These are phyloP conservation scores for Hyperoodon ampullatus DNA, from an alignment of 2,113 vertebrate species.

Conservation along the genomic window DNA sequence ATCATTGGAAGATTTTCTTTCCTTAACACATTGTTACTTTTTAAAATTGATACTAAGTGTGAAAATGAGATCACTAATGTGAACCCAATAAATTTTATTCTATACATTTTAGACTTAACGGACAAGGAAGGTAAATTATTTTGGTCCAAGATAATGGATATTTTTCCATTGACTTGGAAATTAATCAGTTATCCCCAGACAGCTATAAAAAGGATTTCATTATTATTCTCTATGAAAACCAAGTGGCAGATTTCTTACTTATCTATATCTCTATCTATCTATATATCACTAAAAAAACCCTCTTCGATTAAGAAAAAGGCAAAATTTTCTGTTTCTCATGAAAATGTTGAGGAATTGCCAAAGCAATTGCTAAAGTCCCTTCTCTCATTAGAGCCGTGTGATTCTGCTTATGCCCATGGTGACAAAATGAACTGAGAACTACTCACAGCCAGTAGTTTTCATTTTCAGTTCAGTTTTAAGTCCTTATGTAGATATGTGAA, in stretches of 20 bases:
- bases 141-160: neutral
- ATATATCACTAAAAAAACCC: neutral
- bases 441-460: neutral
- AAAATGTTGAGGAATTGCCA: neutral
- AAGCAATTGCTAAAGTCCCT: neutral
- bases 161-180: neutral
- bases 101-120: neutral
- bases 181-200: neutral
- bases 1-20: slow-evolving; percentile 22
- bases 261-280: too few species aligned
- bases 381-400: neutral
- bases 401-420: neutral
- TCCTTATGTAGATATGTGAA: too few species aligned
- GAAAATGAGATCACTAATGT: slow-evolving; percentile 39
- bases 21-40: neutral
- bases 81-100: neutral
- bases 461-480: slow-evolving; percentile 38
- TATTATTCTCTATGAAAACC: neutral
- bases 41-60: neutral
- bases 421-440: neutral
- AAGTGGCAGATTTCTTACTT: neutral
- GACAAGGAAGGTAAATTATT: slow-evolving; percentile 10
- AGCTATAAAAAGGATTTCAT: neutral
- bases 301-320: neutral
- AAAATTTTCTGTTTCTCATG: neutral